Percentiles rank a stretch among this genome's conserved stretches.
Conservation (phyloP, 1,140 invertebrate species). For the Cheumatopsyche charites region DNA sequence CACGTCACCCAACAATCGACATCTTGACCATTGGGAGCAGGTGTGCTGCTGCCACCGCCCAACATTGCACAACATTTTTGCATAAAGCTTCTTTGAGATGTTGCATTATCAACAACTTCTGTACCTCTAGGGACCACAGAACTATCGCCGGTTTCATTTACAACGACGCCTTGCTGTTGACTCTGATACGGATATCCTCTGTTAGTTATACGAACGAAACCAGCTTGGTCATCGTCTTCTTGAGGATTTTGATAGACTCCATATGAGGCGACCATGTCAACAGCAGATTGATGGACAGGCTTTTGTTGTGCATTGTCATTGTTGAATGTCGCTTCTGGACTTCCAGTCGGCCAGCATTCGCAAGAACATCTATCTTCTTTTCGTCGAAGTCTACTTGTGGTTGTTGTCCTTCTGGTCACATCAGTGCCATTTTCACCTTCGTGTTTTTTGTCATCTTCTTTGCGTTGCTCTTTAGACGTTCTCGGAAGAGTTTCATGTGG, state of each 20-base stretch:
- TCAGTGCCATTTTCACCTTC: constrained; percentile 53
- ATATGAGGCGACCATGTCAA: constrained; percentile 62
- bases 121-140: constrained; percentile 55
- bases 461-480: constrained; percentile 45
- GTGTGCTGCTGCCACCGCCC: constrained; percentile 31
- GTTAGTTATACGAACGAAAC: constrained; percentile 57
- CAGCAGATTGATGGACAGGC: constrained; percentile 55
- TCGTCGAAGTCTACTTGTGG: constrained; percentile 54
- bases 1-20: constrained; percentile 52
- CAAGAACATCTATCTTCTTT: constrained; percentile 61
- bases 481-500: constrained; percentile 44
- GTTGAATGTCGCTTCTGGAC: constrained; percentile 54
- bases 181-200: constrained; percentile 56
- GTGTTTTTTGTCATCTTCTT: constrained; percentile 59
- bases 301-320: constrained; percentile 53
- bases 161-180: constrained; percentile 59
- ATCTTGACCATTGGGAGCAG: constrained; percentile 40
- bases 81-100: constrained; percentile 22
- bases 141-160: constrained; percentile 61
- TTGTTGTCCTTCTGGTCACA: constrained; percentile 53
- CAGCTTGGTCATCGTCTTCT: constrained; percentile 59
- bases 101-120: constrained; percentile 47
- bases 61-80: constrained; percentile 39
- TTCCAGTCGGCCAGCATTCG: constrained; percentile 59
- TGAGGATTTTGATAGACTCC: constrained; percentile 60